These are phyloP conservation scores for Petaurus breviceps DNA, from an alignment of 2,113 vertebrate genomes.

Conservation along the genomic window DNA sequence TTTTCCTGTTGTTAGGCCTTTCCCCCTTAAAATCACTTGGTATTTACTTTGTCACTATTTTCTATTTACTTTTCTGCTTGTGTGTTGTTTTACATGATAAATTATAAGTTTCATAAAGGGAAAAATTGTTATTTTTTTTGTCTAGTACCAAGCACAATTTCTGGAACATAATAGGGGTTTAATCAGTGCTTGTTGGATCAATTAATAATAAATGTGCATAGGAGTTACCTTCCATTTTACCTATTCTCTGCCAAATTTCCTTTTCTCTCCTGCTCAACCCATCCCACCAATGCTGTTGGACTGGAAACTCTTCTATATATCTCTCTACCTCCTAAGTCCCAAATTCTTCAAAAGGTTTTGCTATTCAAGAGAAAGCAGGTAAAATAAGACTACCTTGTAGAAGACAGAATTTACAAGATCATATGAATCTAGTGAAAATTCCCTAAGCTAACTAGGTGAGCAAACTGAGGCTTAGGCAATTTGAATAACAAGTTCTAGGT, in stretches of 20 bases:
- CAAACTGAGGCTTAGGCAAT: background rate
- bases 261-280: background rate
- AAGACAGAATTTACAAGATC: background rate
- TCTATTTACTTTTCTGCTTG: background rate
- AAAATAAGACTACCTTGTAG: background rate
- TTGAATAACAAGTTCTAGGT: background rate
- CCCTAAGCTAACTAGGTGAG: background rate
- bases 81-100: background rate
- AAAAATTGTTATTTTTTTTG: background rate
- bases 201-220: background rate
- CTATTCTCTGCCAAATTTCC: background rate
- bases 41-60: background rate
- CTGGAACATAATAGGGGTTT: background rate
- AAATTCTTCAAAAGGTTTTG: background rate
- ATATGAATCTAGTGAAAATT: background rate
- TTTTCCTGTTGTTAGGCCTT: background rate
- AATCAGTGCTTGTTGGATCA: conserved; percentile 3
- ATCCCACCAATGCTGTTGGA: background rate
- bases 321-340: background rate
- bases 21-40: background rate
- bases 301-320: background rate
- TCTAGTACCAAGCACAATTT: background rate
- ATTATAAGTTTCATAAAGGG: background rate
- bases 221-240: background rate
- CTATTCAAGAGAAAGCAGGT: background rate